Conservation (phyloP, 2,113 vertebrate species). For the Nyctibius bracteatus region DNA sequence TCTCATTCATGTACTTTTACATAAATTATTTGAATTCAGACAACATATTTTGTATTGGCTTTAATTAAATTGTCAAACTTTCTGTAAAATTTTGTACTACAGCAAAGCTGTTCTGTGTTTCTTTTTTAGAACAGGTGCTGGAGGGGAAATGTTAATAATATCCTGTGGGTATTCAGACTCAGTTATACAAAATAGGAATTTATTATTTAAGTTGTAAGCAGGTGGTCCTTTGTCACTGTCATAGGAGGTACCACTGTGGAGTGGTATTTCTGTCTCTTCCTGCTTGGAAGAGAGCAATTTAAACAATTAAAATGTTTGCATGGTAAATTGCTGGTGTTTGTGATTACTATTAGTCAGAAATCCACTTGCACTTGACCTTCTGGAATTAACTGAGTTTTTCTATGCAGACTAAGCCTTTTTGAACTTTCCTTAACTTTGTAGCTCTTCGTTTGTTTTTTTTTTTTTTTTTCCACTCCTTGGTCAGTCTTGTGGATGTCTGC, state of each 20-base stretch:
- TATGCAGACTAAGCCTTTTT: neutral
- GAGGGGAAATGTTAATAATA: slow-evolving; percentile 41
- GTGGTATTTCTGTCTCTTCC: neutral
- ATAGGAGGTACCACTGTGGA: neutral
- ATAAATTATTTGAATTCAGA: slow-evolving; percentile 43
- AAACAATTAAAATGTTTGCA: slow-evolving; percentile 17
- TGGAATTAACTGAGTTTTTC: neutral
- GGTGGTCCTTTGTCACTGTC: neutral
- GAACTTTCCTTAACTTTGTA: neutral
- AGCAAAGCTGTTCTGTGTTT: slow-evolving; percentile 57
- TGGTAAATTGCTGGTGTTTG: neutral
- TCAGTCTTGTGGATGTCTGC: neutral
- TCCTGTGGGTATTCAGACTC: slow-evolving; percentile 49
- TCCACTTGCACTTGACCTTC: neutral
- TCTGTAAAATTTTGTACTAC: slow-evolving; percentile 47
- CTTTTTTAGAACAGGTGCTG: slow-evolving; percentile 58
- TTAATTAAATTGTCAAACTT: slow-evolving; percentile 47
- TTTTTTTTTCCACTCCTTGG: neutral
- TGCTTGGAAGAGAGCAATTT: neutral
- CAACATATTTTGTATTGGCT: slow-evolving; percentile 55
- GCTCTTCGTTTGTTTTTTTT: too few species aligned
- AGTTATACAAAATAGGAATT: neutral
- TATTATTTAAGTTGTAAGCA: neutral
- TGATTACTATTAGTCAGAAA: neutral
- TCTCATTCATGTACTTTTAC: slow-evolving; percentile 48